These are phyloP conservation scores for Dendrolimus houi DNA, from an alignment of 2,888 invertebrate species.

Conservation along the genomic window DNA sequence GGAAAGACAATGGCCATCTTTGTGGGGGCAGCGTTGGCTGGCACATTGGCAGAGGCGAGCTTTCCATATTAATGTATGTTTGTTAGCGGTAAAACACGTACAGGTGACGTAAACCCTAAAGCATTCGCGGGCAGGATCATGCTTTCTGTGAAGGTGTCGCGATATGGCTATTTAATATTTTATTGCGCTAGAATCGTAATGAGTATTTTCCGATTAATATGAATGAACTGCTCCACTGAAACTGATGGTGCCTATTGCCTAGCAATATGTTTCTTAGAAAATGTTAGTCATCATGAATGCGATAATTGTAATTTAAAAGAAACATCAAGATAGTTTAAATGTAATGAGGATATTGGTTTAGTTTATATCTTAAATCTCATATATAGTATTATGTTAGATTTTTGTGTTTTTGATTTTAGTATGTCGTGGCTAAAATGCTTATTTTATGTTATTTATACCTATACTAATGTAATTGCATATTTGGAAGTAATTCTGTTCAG, in stretches of 20 bases:
- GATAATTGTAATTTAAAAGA: too few species aligned
- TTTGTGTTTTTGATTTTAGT: too few species aligned
- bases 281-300: neutral
- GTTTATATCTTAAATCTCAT: constrained; percentile 2
- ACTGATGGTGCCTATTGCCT: neutral
- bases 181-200: neutral
- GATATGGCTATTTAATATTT: neutral
- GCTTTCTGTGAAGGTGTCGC: constrained; percentile 27
- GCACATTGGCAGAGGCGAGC: constrained; percentile 67
- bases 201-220: too few species aligned
- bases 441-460: too few species aligned
- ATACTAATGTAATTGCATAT: too few species aligned
- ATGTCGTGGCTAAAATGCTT: too few species aligned
- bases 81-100: constrained; percentile 75
- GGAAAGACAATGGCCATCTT: constrained; percentile 74
- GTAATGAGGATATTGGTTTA: neutral
- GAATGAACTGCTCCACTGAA: neutral
- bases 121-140: constrained; percentile 49
- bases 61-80: constrained; percentile 75
- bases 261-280: neutral
- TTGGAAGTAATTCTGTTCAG: too few species aligned
- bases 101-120: constrained; percentile 58
- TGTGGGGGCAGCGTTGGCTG: constrained; percentile 69
- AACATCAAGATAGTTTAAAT: too few species aligned
- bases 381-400: too few species aligned